Conservation (phyloP, 30 jellyfish, hydroid and myxozoan species). For the Euphysa ruthae region DNA sequence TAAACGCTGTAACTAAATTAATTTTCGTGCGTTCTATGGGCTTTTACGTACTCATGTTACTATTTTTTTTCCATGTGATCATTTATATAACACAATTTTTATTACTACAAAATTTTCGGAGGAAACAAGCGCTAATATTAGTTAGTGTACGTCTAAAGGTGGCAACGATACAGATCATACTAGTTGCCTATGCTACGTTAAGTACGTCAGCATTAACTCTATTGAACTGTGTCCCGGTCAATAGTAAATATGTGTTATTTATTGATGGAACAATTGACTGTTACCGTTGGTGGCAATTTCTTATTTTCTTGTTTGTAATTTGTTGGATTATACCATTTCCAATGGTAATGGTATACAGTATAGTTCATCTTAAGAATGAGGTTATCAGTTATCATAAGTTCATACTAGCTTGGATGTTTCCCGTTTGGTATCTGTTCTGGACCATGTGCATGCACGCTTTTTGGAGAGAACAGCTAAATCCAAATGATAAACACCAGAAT, state of each 20-base stretch:
- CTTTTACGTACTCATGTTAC: slow-evolving; percentile 45
- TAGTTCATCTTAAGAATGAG: slow-evolving; percentile 21
- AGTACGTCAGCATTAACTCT: slow-evolving; percentile 52
- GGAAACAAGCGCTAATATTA: not conserved
- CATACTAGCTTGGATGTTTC: slow-evolving; percentile 53
- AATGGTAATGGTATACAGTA: slow-evolving; percentile 42
- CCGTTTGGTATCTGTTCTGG: slow-evolving; percentile 40
- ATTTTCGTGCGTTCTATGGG: slow-evolving; percentile 65
- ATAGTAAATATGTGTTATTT: slow-evolving; percentile 41
- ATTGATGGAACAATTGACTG: slow-evolving; percentile 84
- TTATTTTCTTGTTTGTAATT: slow-evolving; percentile 25
- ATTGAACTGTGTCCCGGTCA: slow-evolving; percentile 71
- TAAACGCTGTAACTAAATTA: slow-evolving; percentile 69
- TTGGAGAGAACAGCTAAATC: not conserved
- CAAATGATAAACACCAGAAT: not conserved
- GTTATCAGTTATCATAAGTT: slow-evolving; percentile 38
- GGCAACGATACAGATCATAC: slow-evolving; percentile 64
- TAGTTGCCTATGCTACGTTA: slow-evolving; percentile 76
- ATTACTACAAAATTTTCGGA: not conserved
- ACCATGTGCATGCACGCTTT: not conserved
- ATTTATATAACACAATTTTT: slow-evolving; percentile 15
- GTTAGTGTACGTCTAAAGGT: slow-evolving; percentile 75
- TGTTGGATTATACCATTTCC: slow-evolving; percentile 91
- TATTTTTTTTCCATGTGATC: slow-evolving; percentile 28
- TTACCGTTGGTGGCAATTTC: slow-evolving; percentile 74